Conservation (phyloP, 2,888 invertebrate species). For the Brachylomia viminalis region DNA sequence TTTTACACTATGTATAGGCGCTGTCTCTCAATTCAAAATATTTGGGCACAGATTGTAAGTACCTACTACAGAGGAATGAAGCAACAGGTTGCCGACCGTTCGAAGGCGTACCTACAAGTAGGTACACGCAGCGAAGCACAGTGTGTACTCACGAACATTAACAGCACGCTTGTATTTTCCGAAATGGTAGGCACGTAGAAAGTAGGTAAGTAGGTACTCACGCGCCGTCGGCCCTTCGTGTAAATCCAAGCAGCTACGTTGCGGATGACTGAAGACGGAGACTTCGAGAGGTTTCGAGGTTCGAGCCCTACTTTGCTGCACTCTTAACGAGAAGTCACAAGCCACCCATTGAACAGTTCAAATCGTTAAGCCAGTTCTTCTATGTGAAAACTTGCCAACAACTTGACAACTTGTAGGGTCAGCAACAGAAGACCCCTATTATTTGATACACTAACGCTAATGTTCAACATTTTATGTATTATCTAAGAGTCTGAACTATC, state of each 20-base stretch:
- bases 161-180: background rate
- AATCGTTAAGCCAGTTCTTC: background rate
- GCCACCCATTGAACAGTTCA: background rate
- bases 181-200: background rate
- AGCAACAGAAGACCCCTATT: background rate
- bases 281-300: background rate
- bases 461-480: background rate
- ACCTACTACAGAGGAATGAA: background rate
- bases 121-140: too few species aligned
- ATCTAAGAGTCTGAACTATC: background rate
- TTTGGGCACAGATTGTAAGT: background rate
- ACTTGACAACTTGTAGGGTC: background rate
- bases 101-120: background rate
- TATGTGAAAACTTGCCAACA: background rate
- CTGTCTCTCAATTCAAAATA: background rate
- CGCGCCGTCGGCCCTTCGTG: background rate
- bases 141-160: background rate
- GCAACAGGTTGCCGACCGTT: conserved; percentile 11
- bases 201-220: background rate
- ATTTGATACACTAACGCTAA: background rate
- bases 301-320: conserved; percentile 2
- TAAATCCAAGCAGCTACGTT: background rate
- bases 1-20: background rate
- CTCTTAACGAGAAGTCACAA: background rate
- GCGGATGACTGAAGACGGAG: background rate